Base-by-base conservation (phyloP, 1,140 invertebrate species). In the Ephestia elutella region DNA sequence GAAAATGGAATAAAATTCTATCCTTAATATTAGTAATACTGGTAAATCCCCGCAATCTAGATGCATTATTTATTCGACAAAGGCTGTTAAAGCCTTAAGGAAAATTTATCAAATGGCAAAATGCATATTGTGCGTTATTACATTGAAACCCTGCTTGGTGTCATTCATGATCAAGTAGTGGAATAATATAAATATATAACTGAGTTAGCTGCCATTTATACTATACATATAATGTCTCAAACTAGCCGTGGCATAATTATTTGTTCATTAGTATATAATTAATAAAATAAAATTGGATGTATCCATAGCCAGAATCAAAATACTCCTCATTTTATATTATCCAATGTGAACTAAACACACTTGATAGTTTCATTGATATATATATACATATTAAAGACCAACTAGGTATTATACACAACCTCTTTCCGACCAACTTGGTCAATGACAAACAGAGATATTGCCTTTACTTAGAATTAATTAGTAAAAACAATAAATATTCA, bases 111-210 rank as follows among this genome's bases (percentile, higher is more conserved):
- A 55, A 55, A 56, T 15, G 49, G 21, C 15, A 20, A 55, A 58
- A 64, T 73, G 66, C 69, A 67, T 68, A 63, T 73, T 77, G 75
- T 77, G 75, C 75, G 75, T 72, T 65, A n/a, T n/a, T 56, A 53
- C n/a, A 53, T n/a, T 53, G 19, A 65, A 70, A 77, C 70, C 72
- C 72, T 77, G 72, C 68, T 65, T 76, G 53, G 61, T 50, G 5
- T 20, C 17, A 20, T 50, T 50, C 18, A 50, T 3, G 15, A 50
- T 25, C 11, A 21, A 50, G 5, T 20, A 0, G 18, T 49, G 48
- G 5, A 19, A 25, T 11, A 50, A 21, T 20, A 50, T 50, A 9
- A n/a, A n/a, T 11, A 2, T 11, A 5, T 35, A 13, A 13, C 10
- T 2, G 13, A 35, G 21, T 25, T 35, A 35, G 32, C 32, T 35